Base-by-base conservation (phyloP, 2,888 invertebrate genomes). In the Eupithecia vulgata region DNA sequence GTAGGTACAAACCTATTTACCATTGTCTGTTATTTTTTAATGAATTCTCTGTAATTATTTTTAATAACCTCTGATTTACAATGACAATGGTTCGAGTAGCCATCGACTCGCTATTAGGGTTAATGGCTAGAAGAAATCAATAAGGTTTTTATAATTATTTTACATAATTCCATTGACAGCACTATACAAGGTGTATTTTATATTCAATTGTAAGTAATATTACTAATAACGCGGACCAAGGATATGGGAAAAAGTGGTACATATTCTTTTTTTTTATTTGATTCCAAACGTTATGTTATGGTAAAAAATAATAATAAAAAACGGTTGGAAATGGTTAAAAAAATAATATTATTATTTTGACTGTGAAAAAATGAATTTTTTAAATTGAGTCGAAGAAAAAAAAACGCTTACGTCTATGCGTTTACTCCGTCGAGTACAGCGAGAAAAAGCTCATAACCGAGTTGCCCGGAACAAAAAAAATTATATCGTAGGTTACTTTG, bases 21-120 rank as follows among this genome's bases (percentile, higher is more conserved):
- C 64, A 77, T 76, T 77, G 75, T 76, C 71, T 76, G 72, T 80
- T 79, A 79, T 75, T 73, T 78, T 74, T 77, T 83, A 79, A 81
- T 80, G 66, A 78, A 75, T 79, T 75, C 76, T 69, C 70, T 71
- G 78, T 76, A 80, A 83, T 79, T 74, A 77, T 73, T 71, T 67
- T 73, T 80, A 77, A 80, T 78, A 67, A 67, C 68, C 70, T 71
- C 37, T 74, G 74, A 75, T 76, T 79, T 76, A 71, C 77, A 79
- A 78, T 78, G 79, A 73, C 77, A 76, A 77, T 78, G 76, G 66
- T 48, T 34, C 67, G 25, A 42, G 67, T 67, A 67, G 72, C 61
- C 64, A 75, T 75, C 69, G 64, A 45, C 69, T 74, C 70, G 42
- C 30, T 48, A 73, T 74, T 59, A 72, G 34, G 74, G 74, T 76